Percentiles rank a stretch among this genome's conserved stretches.
phyloP scores from a whole-genome alignment of 2,888 invertebrate genomes.

The Phalera bucephala region DNA sequence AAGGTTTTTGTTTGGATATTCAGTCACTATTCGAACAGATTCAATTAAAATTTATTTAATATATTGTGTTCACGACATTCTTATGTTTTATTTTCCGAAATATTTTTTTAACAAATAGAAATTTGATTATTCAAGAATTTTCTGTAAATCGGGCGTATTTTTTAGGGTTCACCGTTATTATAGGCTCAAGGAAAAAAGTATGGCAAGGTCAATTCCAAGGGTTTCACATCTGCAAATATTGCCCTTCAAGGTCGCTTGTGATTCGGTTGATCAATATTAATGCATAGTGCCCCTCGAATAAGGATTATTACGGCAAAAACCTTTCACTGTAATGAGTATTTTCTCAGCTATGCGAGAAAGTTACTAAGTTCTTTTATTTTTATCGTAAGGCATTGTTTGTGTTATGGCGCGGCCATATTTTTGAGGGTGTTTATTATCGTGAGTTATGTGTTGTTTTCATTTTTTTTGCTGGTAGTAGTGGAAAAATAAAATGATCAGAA shows the following conservation, averaged over 20 bases:
- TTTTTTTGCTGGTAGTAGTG: background rate
- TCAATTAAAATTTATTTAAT: no score
- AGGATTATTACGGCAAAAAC: conserved; percentile 42
- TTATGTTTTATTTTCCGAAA: no score
- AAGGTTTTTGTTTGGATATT: no score
- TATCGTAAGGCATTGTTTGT: conserved; percentile 18
- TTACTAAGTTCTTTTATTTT: conserved; percentile 40
- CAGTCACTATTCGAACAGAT: no score
- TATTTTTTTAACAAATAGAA: no score
- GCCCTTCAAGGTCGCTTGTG: conserved; percentile 35
- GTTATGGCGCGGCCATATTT: conserved; percentile 4
- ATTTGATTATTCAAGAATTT: no score
- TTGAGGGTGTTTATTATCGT: background rate
- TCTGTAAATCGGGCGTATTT: no score
- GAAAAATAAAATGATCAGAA: no score
- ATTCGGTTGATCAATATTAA: conserved; percentile 51
- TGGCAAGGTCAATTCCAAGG: conserved; percentile 33
- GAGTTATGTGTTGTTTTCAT: background rate
- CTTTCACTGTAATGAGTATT: conserved; percentile 60
- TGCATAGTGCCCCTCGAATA: conserved; percentile 41
- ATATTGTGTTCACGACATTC: no score
- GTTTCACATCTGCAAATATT: conserved; percentile 34
- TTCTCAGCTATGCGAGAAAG: conserved; percentile 37
- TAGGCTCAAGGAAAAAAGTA: no score
- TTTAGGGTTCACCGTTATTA: no score